phyloP scores from a whole-genome alignment of 2,888 invertebrate genomes.

The Pediacus dermestoides region DNA sequence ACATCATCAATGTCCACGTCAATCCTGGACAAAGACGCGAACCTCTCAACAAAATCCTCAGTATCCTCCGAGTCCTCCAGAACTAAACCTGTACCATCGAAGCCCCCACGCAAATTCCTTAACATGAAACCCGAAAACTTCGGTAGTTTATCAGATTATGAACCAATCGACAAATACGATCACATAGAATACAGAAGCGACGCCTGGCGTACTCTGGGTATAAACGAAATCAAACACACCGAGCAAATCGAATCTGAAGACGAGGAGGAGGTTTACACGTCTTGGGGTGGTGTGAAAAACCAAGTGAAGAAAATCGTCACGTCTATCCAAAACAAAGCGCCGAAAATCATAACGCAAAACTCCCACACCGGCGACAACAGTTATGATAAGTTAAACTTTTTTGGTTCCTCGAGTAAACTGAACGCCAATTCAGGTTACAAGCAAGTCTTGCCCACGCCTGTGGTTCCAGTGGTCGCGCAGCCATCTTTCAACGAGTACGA shows the following conservation, averaged over 20 bases:
- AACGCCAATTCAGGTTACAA: conserved; percentile 67
- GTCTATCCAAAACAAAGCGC: conserved; percentile 38
- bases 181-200: conserved; percentile 72
- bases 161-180: conserved; percentile 65
- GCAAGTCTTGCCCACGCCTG: conserved; percentile 55
- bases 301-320: conserved; percentile 44
- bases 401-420: conserved; percentile 70
- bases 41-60: not conserved
- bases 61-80: conserved; percentile 9
- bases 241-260: conserved; percentile 50
- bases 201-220: conserved; percentile 78
- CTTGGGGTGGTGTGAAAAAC: conserved; percentile 47
- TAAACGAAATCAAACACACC: conserved; percentile 69
- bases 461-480: conserved; percentile 24
- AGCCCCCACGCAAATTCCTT: conserved; percentile 48
- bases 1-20: conserved; percentile 43
- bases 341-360: conserved; percentile 55
- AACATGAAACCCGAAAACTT: not conserved
- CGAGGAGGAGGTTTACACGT: conserved; percentile 46
- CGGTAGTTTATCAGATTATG: conserved; percentile 37
- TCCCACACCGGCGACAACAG: conserved; percentile 49
- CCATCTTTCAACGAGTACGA: conserved; percentile 70
- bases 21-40: conserved; percentile 36
- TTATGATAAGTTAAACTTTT: conserved; percentile 78
- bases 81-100: conserved; percentile 23